Base-by-base conservation (phyloP, 2,888 invertebrate genomes). In the Lamproptera curius region DNA sequence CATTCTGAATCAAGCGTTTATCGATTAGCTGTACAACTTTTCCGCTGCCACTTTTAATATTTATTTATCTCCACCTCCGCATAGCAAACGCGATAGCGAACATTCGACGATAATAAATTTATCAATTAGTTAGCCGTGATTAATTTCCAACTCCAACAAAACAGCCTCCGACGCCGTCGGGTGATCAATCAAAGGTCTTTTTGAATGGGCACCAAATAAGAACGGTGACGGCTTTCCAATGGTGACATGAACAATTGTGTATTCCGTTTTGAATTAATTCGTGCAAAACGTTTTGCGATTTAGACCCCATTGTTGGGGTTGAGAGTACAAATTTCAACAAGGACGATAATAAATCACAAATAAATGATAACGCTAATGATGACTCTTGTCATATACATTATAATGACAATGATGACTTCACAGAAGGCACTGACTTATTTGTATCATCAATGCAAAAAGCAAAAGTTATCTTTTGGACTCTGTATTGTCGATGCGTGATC, bases 51-150 rank as follows among this genome's bases (percentile, higher is more conserved):
- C 20, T 13, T 38, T 40, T 5, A 40, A 40, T 16, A 16, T 16
- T 16, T 6, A 10, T 31, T 16, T 16, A 40, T 40, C 15, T 9
- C n/a, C 5, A 11, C 16, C n/a, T 16, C 1, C n/a, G 28, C 16
- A 10, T n/a, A 8, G 31, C 11, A 9, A 11, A n/a, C 11, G 31
- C 31, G n/a, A 10, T n/a, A 8, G 31, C 11, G 4, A 11, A n/a
- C 11, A 13, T 31, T 31, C 31, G 35, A 42, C 26, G 16, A 13
- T 45, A 28, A 53, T 43, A 37, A 51, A 44, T 54, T 44, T 37
- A 46, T 43, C 51, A 51, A 49, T 53, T 49, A 49, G 41, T 1
- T 13, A 42, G 46, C 43, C 42, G 38, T 44, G 51, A 54, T 51
- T 49, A 45, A 51, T 54, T 49, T 42, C 43, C 49, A 42, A 49